These are phyloP conservation scores for Ceyx cyanopectus DNA, from an alignment of 2,113 vertebrate species.

Conservation along the genomic window DNA sequence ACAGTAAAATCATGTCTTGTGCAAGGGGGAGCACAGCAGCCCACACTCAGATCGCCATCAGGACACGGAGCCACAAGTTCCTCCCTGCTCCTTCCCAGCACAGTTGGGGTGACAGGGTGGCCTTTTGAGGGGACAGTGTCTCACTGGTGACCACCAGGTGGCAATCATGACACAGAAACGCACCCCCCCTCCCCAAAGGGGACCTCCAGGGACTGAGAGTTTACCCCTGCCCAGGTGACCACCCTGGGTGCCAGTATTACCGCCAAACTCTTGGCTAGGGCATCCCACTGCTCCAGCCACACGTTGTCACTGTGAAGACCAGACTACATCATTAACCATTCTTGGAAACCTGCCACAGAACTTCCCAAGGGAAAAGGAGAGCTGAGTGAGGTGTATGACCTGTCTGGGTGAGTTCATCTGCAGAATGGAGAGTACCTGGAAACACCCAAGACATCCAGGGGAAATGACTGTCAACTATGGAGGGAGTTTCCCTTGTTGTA, in stretches of 20 bases:
- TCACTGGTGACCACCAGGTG: slow-evolving; percentile 74
- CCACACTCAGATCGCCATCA: not conserved
- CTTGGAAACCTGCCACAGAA: not conserved
- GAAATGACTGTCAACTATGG: not conserved
- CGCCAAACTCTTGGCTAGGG: not conserved
- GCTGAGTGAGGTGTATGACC: not conserved
- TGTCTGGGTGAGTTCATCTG: not conserved
- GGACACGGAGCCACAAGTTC: not conserved
- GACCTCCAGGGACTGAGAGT: not conserved
- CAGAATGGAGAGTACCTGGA: not conserved
- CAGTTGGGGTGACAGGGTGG: not conserved
- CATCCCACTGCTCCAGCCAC: not conserved
- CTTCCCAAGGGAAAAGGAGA: not conserved
- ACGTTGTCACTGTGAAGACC: not conserved
- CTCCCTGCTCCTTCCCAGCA: not conserved
- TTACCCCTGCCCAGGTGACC: not conserved
- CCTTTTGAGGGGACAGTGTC: slow-evolving; percentile 35
- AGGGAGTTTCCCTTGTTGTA: not conserved
- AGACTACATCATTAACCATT: not conserved
- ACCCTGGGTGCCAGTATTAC: not conserved
- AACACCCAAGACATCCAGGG: not conserved
- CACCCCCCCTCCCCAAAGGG: slow-evolving; percentile 67
- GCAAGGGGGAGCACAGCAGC: not conserved
- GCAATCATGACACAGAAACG: slow-evolving; percentile 69
- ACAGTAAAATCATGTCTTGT: not conserved